phyloP scores from a whole-genome alignment of 1,140 invertebrate species.

The Ceratoteleas bidentatus region DNA sequence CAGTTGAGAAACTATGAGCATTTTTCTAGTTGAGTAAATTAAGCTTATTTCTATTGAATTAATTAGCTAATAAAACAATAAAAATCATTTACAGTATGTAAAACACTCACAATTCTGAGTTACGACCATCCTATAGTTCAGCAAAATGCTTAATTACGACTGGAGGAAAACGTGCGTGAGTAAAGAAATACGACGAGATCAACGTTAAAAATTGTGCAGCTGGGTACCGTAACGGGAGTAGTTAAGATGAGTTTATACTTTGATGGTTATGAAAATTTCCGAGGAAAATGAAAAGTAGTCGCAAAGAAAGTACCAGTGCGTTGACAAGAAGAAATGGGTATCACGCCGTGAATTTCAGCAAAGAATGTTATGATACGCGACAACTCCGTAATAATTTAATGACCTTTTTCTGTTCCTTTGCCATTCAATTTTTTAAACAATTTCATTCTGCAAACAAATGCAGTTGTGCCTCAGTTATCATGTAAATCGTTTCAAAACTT shows the following conservation, averaged over 20 bases:
- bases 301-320: background rate
- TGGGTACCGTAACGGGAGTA: conserved; percentile 7
- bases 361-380: background rate
- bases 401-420: too few relatives aligned
- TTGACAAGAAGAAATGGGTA: conserved; percentile 11
- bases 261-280: conserved; percentile 14
- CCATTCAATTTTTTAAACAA: too few relatives aligned
- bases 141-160: background rate
- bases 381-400: background rate
- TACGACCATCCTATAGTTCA: too few relatives aligned
- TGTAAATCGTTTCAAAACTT: too few relatives aligned
- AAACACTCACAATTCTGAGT: too few relatives aligned
- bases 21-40: too few relatives aligned
- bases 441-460: too few relatives aligned
- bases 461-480: too few relatives aligned
- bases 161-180: background rate
- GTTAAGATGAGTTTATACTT: conserved; percentile 6
- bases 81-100: too few relatives aligned
- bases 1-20: too few relatives aligned
- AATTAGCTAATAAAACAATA: too few relatives aligned
- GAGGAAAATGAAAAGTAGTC: conserved; percentile 5
- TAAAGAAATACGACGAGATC: conserved; percentile 7
- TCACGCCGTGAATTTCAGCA: background rate
- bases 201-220: conserved; percentile 19
- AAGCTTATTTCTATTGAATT: too few relatives aligned